Percentiles rank a stretch among this genome's conserved stretches.
These are phyloP conservation scores for Lithophane leautieri DNA, from an alignment of 2,888 invertebrate genomes.

Conservation along the genomic window DNA sequence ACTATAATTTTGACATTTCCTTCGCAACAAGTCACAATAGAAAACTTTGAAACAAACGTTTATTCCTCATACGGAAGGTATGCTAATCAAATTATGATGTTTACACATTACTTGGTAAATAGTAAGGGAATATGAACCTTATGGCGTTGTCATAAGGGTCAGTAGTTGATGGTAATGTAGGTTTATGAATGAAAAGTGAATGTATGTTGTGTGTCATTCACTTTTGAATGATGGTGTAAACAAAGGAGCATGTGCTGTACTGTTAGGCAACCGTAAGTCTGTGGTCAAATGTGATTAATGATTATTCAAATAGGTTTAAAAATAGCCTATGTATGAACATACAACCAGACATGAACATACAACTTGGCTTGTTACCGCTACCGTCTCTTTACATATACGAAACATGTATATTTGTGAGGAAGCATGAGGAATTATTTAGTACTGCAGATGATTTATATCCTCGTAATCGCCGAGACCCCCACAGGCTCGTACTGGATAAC, in stretches of 20 bases:
- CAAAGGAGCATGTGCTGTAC: constrained; percentile 4
- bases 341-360: too few species aligned
- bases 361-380: too few species aligned
- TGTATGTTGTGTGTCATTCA: constrained; percentile 33
- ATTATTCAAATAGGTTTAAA: background rate
- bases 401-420: too few species aligned
- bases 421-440: too few species aligned
- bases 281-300: background rate
- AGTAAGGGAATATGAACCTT: constrained; percentile 26
- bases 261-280: constrained; percentile 19
- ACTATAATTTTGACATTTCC: constrained; percentile 55
- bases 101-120: constrained; percentile 8
- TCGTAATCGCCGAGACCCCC: too few species aligned
- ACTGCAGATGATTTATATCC: too few species aligned
- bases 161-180: background rate
- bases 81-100: constrained; percentile 59
- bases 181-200: constrained; percentile 56
- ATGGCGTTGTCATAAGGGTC: background rate
- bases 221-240: constrained; percentile 41
- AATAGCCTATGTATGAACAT: background rate
- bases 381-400: too few species aligned
- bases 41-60: constrained; percentile 43
- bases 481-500: too few species aligned
- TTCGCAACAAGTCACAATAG: constrained; percentile 54
- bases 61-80: constrained; percentile 48